Conservation (phyloP, 2,113 vertebrate species). For the Anarrhichthys ocellatus region DNA sequence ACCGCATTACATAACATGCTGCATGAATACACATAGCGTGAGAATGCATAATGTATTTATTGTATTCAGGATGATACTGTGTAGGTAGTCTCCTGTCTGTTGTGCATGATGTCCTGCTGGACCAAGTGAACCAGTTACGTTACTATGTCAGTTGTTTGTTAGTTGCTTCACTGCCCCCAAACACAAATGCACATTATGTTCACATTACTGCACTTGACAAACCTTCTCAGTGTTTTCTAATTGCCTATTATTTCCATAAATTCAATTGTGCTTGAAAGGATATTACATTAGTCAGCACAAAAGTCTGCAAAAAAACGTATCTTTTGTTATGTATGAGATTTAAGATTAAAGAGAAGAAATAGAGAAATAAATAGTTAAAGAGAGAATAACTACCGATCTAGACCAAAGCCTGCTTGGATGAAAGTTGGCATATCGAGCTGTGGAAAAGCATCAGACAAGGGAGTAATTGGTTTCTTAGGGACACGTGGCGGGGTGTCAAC, state of each 20-base stretch:
- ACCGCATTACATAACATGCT: conserved; percentile 15
- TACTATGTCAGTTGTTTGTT: conserved; percentile 28
- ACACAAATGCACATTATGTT: conserved; percentile 45
- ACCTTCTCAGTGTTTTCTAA: conserved; percentile 39
- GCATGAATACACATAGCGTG: conserved; percentile 38
- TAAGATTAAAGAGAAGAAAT: conserved; percentile 29
- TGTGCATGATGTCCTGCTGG: conserved; percentile 25
- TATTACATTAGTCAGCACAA: conserved; percentile 17
- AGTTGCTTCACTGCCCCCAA: conserved; percentile 40
- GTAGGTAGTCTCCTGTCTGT: conserved; percentile 33
- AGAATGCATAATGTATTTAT: conserved; percentile 25
- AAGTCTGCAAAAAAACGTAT: not conserved
- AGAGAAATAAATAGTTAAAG: conserved; percentile 41
- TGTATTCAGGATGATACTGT: conserved; percentile 23
- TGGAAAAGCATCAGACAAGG: conserved; percentile 66
- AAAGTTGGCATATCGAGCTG: conserved; percentile 73
- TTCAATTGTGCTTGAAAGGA: conserved; percentile 25
- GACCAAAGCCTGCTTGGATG: conserved; percentile 66
- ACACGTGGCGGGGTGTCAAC: conserved; percentile 67
- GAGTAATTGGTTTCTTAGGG: conserved; percentile 85
- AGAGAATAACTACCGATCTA: conserved; percentile 51
- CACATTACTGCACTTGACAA: conserved; percentile 41
- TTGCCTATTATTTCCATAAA: conserved; percentile 41
- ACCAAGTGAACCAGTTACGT: conserved; percentile 38
- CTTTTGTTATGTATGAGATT: conserved; percentile 16